Evolutionary conservation across 2,797 vertebrate species (phyloP).

Genomic region (Ctenosaura bakeri): DNA sequence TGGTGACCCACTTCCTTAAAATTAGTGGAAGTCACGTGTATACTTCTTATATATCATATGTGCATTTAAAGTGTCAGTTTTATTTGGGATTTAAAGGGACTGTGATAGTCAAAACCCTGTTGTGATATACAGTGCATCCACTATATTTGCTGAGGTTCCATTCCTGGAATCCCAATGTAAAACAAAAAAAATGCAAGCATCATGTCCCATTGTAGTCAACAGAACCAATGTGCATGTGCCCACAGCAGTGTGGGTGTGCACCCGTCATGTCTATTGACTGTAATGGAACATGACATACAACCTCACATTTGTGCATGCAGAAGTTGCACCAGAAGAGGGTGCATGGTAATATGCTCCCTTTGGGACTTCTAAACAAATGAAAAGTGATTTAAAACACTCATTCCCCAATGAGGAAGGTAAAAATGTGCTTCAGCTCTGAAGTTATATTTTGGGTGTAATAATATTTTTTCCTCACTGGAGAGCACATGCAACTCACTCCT

Average conservation of each 20-base stretch:
- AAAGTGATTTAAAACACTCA: neutral
- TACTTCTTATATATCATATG: neutral
- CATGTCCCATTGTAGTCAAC: too few relatives aligned
- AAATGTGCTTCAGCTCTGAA: neutral
- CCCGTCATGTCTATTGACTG: too few relatives aligned
- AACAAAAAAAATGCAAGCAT: too few relatives aligned
- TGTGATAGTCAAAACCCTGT: neutral
- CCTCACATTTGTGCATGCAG: too few relatives aligned
- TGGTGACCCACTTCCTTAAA: neutral
- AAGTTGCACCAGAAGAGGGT: too few relatives aligned
- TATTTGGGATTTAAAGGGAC: slow-evolving; percentile 3
- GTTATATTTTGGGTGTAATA: neutral
- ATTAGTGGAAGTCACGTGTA: neutral
- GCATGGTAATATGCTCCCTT: neutral
- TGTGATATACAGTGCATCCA: neutral
- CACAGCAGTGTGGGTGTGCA: too few relatives aligned
- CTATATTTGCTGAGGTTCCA: too few relatives aligned
- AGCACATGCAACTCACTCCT: neutral
- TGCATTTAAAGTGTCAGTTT: neutral
- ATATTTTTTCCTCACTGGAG: neutral
- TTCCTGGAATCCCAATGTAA: too few relatives aligned
- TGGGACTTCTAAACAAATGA: neutral
- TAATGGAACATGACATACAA: too few relatives aligned
- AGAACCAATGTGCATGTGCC: too few relatives aligned
- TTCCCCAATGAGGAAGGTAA: neutral